Evolutionary conservation across 2,797 vertebrate species (phyloP), one percentile per base, ranked within the genome.

Genomic region (Falco biarmicus): DNA sequence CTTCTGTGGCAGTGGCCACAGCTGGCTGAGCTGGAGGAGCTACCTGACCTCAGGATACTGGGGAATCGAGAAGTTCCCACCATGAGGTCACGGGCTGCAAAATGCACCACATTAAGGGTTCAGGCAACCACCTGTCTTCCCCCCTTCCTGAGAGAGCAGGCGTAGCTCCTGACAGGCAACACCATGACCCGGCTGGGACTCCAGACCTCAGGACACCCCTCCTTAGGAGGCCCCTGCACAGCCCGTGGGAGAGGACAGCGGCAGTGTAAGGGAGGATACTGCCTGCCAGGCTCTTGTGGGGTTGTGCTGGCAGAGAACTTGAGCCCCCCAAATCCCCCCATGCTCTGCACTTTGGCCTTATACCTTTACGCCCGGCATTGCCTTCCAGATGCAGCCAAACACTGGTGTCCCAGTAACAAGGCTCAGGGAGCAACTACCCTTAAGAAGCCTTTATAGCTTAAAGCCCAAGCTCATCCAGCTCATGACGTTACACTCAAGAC

Each of bases 211-310:
- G 50, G 9, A 19, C 34, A 10, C 11, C 7, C 7, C 15, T 41
- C 24, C 20, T 37, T 1, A 9, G 6, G 22, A 37, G 25, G 7
- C 13, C 45, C 34, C 26, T 1, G 3, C 6, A 17, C 45, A 13
- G 13, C 11, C 17, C 88, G 2, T 0, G 15, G 37, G 31, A 39
- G 14, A 63, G 18, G 16, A 31, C 20, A 32, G 75, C 2, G 1
- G 25, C 1, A 1, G 3, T 15, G n/a, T 3, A 28, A 18, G 0
- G 1, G 53, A 13, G 18, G 37, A 6, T 14, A 10, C 22, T 26
- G 71, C 31, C 85, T 15, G 3, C 18, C 32, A 6, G 37, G 73
- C 29, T 53, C 59, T 29, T 4, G 0, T 4, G 2, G 64, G 13
- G 59, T 14, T 29, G 37, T 32, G 57, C 34, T 2, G 1, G 64